A percentile compares a stretch with the other conserved stretches of the same genome.
Evolutionary conservation across 1,140 invertebrate species (phyloP).

Genomic region (Sarcophaga bullata): DNA sequence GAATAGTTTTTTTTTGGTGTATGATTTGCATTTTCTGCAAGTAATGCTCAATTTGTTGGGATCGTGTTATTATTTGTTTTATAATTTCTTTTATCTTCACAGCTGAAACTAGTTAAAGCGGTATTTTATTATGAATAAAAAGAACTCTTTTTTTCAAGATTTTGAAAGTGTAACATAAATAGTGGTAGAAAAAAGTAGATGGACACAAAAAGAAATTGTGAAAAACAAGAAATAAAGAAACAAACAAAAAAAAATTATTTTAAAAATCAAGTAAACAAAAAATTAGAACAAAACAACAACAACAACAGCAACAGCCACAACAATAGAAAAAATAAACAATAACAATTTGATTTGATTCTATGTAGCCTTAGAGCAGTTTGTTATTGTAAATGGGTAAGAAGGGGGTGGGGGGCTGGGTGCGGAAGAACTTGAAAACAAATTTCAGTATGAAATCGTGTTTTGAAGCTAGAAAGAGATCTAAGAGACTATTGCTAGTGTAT

Average conservation of each 20-base stretch:
- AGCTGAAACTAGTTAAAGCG: neutral
- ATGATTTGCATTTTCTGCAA: neutral
- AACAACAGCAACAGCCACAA: neutral
- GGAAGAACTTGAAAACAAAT: neutral
- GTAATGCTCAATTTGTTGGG: neutral
- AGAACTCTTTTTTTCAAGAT: neutral
- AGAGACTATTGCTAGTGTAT: too few species aligned
- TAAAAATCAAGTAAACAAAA: neutral
- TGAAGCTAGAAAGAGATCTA: too few species aligned
- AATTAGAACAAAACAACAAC: neutral
- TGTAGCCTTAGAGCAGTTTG: too few species aligned
- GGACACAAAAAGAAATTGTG: neutral
- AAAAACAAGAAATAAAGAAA: neutral
- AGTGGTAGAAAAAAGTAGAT: neutral
- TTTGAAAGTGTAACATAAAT: constrained; percentile 10
- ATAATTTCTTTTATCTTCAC: neutral
- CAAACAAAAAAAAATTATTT: neutral
- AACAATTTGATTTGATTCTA: neutral
- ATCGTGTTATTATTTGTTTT: neutral
- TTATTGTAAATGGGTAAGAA: neutral
- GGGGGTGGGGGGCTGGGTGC: too few species aligned
- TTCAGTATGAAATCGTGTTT: too few species aligned
- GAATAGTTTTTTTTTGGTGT: neutral
- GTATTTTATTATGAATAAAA: too few species aligned
- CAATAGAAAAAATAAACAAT: neutral